A percentile compares a stretch with the other conserved stretches of the same genome.
Conservation (phyloP, 30 jellyfish, hydroid and myxozoan genomes). For the Turritopsis rubra region DNA sequence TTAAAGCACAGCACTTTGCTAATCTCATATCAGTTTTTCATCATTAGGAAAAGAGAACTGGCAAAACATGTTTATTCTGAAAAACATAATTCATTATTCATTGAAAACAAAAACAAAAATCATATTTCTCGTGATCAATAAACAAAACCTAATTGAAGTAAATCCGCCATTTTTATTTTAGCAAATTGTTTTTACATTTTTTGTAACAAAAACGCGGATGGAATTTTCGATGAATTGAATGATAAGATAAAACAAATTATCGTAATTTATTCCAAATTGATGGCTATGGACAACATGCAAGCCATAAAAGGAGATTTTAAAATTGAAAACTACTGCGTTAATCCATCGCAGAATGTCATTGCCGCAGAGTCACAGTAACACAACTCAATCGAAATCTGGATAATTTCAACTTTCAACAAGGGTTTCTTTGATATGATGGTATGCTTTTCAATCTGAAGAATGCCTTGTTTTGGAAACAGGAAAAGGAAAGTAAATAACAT, state of each 20-base stretch:
- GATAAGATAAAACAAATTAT: too few relatives aligned
- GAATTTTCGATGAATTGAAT: not conserved
- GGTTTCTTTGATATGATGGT: not conserved
- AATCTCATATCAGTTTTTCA: not conserved
- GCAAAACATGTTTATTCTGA: not conserved
- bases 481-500: not conserved
- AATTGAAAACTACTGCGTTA: not conserved
- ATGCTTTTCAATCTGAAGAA: not conserved
- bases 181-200: not conserved
- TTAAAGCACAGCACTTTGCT: not conserved
- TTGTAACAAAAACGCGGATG: not conserved
- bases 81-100: not conserved
- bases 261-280: not conserved
- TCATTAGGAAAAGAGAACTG: not conserved
- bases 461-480: not conserved
- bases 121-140: not conserved
- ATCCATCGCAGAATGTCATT: not conserved
- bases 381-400: too few relatives aligned
- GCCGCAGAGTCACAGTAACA: not conserved
- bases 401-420: not conserved
- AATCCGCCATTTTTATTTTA: not conserved
- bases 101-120: not conserved
- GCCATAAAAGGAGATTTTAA: not conserved
- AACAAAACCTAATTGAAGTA: not conserved
- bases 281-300: not conserved